Conservation (phyloP, 2,113 vertebrate genomes). For the Myrmecophaga tridactyla region DNA sequence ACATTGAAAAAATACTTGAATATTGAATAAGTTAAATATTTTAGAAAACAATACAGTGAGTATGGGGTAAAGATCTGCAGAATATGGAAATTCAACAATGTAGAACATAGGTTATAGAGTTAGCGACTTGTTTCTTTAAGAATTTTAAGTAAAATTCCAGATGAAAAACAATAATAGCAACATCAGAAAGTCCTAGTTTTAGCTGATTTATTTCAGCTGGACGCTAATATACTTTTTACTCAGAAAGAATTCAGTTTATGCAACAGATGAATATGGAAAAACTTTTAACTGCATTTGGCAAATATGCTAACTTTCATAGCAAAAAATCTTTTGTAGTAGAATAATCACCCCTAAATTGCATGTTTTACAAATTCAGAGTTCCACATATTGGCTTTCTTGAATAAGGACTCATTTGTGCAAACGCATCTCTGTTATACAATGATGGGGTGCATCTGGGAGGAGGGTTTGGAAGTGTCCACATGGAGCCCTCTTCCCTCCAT, state of each 20-base stretch:
- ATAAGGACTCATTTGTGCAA: neutral
- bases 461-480: neutral
- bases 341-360: neutral
- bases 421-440: neutral
- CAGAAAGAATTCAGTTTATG: slow-evolving; percentile 31
- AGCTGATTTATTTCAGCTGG: slow-evolving; percentile 21
- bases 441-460: neutral
- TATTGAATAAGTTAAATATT: neutral
- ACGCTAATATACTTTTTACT: slow-evolving; percentile 18
- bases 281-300: neutral
- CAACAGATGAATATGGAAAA: neutral
- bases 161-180: slow-evolving; percentile 34
- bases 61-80: neutral
- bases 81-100: neutral
- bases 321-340: slow-evolving; percentile 14
- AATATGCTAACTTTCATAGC: neutral
- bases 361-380: neutral
- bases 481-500: neutral
- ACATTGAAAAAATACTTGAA: neutral
- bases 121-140: neutral
- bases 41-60: neutral
- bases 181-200: slow-evolving; percentile 15
- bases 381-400: neutral
- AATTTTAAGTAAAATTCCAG: neutral
- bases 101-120: neutral